Percentiles rank a stretch among this genome's conserved stretches.
Conservation (phyloP, 2,797 vertebrate genomes). For the Remorina albescens region DNA sequence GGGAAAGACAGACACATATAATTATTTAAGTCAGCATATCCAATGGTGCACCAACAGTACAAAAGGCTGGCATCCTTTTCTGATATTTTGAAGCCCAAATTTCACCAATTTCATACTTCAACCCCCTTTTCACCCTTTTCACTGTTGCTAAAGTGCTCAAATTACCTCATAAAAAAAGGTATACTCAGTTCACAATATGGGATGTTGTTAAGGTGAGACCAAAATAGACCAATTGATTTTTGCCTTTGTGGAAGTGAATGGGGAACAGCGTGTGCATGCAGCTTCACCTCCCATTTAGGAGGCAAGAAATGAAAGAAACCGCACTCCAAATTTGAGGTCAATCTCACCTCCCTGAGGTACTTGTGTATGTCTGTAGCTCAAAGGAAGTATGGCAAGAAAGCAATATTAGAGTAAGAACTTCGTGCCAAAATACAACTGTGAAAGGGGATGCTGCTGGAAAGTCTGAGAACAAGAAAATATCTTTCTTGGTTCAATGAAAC, state of each 20-base stretch:
- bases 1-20: neutral
- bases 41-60: no score
- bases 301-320: slow-evolving; percentile 16
- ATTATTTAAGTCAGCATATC: no score
- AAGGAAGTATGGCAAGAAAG: slow-evolving; percentile 14
- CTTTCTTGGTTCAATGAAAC: neutral
- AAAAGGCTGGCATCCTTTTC: neutral
- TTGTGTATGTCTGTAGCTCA: neutral
- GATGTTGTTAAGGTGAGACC: slow-evolving; percentile 7
- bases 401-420: neutral
- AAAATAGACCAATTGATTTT: slow-evolving; percentile 30
- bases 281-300: slow-evolving; percentile 26
- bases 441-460: neutral
- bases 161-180: neutral
- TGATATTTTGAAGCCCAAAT: slow-evolving; percentile 1
- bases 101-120: neutral
- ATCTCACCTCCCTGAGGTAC: slow-evolving; percentile 16
- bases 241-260: slow-evolving; percentile 27
- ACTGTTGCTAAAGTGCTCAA: neutral
- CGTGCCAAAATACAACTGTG: neutral
- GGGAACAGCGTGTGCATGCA: neutral
- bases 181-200: slow-evolving; percentile 10
- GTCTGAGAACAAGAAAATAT: neutral
- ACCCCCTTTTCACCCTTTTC: neutral
- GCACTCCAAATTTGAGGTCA: slow-evolving; percentile 22